Conservation (phyloP, 2,888 invertebrate genomes). For the Cerastis rubricosa region DNA sequence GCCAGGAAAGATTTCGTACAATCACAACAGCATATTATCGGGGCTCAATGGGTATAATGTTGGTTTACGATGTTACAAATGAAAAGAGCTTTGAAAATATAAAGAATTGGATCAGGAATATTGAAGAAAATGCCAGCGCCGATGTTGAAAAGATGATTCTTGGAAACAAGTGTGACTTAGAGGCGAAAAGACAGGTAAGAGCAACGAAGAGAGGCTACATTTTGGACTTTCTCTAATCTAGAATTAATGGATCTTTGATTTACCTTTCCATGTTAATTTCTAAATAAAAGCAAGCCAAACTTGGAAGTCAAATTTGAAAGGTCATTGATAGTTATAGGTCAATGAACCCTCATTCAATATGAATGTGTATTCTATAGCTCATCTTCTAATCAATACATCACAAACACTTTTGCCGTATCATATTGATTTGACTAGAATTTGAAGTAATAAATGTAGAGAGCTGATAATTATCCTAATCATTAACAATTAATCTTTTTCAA, state of each 20-base stretch:
- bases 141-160: conserved; percentile 99
- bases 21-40: conserved; percentile 99
- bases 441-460: neutral
- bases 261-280: neutral
- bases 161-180: conserved; percentile 99
- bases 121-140: conserved; percentile 99
- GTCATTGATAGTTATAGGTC: conserved; percentile 1
- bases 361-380: neutral
- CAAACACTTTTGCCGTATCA: neutral
- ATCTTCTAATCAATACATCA: conserved; percentile 24
- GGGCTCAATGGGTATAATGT: conserved; percentile 99
- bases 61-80: conserved; percentile 99
- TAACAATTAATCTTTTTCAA: neutral
- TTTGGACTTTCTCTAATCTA: neutral
- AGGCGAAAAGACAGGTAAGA: conserved; percentile 96
- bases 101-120: conserved; percentile 99
- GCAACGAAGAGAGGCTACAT: fast-evolving
- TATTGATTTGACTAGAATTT: neutral
- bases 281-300: conserved; percentile 70
- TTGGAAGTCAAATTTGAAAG: neutral
- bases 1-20: conserved; percentile 99
- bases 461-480: neutral
- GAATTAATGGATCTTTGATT: conserved; percentile 3
- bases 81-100: conserved; percentile 99
- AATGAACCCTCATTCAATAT: conserved; percentile 23